Conservation (phyloP, 2,797 vertebrate genomes). For the Pogoniulus pusillus region DNA sequence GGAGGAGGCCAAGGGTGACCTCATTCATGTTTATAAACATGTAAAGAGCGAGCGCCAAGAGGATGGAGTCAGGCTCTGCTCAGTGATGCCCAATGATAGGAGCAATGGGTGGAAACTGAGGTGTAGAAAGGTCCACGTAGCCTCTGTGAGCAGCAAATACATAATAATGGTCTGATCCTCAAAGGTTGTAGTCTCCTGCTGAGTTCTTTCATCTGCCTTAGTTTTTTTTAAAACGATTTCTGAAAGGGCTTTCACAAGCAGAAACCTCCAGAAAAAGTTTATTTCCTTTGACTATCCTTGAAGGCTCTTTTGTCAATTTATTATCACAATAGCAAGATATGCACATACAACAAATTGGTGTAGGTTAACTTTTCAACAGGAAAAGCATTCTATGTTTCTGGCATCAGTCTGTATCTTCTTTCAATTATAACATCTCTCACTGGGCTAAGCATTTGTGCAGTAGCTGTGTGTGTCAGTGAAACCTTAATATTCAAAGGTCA, state of each 20-base stretch:
- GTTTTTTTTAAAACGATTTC: too few species aligned
- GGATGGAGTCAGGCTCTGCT: too few species aligned
- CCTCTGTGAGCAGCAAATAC: not conserved
- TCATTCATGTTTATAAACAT: too few species aligned
- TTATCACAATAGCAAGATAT: conserved; percentile 46
- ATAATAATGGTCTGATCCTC: not conserved
- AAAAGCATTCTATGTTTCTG: conserved; percentile 46
- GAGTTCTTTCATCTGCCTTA: not conserved
- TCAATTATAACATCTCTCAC: conserved; percentile 65
- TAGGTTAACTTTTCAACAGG: conserved; percentile 56
- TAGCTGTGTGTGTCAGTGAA: conserved; percentile 17
- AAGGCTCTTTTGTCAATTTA: conserved; percentile 39
- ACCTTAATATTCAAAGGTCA: conserved; percentile 72
- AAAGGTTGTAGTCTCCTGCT: not conserved
- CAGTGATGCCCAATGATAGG: too few species aligned
- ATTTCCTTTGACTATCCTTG: not conserved
- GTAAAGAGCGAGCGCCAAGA: too few species aligned
- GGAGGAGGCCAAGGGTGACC: too few species aligned
- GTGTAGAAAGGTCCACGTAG: not conserved
- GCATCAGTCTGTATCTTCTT: conserved; percentile 26
- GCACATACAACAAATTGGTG: conserved; percentile 39
- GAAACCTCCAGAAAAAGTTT: not conserved
- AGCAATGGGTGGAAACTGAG: too few species aligned
- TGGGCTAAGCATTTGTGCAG: conserved; percentile 58
- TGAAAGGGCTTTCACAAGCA: not conserved